Base-by-base conservation (phyloP, 30 jellyfish, hydroid and myxozoan species). In the Hydractinia echinata region DNA sequence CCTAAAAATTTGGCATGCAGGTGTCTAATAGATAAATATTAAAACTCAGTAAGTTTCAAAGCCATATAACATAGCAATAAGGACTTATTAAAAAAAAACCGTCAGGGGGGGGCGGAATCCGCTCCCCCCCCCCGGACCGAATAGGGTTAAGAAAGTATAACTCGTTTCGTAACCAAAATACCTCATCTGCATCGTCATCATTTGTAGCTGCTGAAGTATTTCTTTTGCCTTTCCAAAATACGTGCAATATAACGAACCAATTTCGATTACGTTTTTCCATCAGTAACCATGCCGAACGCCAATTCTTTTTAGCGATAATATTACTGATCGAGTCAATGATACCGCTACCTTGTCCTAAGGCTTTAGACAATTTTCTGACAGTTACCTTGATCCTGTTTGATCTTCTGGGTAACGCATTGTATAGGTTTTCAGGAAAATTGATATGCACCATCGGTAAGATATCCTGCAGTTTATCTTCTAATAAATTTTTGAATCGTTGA, bases 111-210 rank as follows among this genome's bases (percentile, higher is more conserved):
- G n/a, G n/a, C n/a, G n/a, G n/a, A n/a, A n/a, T n/a, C n/a, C n/a
- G n/a, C n/a, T n/a, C n/a, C n/a, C n/a, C n/a, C n/a, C n/a, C n/a
- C n/a, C n/a, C n/a, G n/a, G n/a, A n/a, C n/a, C n/a, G n/a, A n/a
- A n/a, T n/a, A n/a, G n/a, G n/a, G n/a, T n/a, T 56, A 56, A 56
- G 68, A 56, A 56, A 56, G 68, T 56, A 56, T 9, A 56, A 67
- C 77, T 67, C 77, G 77, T 67, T 67, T 67, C 77, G 14, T 67
- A 67, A 67, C 77, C 77, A 67, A 44, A 67, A 67, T 67, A 67
- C 77, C 77, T 67, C 77, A 13, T 67, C 48, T 19, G 77, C 77
- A 19, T 67, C 77, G 19, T 20, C 77, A 56, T 56, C 68, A 56
- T 56, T 56, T 9, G 13, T 56, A n/a, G n/a, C n/a, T n/a, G n/a